These are phyloP conservation scores for Lepidocolaptes lacrymiger DNA, from an alignment of 2,797 vertebrate species.

Conservation along the genomic window DNA sequence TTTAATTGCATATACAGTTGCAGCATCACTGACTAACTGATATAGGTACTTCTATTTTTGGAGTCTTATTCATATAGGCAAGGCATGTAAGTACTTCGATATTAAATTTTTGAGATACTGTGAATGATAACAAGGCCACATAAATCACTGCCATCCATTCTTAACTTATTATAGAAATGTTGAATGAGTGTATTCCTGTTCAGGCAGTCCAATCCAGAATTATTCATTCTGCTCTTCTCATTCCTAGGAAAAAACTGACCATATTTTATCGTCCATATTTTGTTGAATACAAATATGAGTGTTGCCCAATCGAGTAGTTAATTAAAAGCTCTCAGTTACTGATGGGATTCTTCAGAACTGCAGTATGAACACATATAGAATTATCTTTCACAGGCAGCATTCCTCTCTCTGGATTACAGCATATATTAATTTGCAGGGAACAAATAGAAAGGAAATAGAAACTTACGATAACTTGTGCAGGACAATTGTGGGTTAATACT, in stretches of 20 bases:
- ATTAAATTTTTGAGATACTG: neutral
- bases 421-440: neutral
- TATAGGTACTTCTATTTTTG: neutral
- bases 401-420: neutral
- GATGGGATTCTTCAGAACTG: neutral
- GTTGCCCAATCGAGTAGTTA: neutral
- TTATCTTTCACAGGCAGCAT: neutral
- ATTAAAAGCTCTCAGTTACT: neutral
- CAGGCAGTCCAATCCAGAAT: neutral
- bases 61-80: neutral
- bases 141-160: neutral
- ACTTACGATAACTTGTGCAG: neutral
- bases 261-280: neutral
- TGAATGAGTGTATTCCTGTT: neutral
- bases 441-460: neutral
- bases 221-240: neutral
- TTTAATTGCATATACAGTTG: neutral
- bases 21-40: neutral
- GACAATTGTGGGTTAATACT: neutral
- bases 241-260: neutral
- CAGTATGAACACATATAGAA: neutral
- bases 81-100: neutral
- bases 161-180: neutral
- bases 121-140: neutral
- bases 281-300: neutral